Base-by-base conservation (phyloP, 2,113 vertebrate species). In the Bufo gargarizans region DNA sequence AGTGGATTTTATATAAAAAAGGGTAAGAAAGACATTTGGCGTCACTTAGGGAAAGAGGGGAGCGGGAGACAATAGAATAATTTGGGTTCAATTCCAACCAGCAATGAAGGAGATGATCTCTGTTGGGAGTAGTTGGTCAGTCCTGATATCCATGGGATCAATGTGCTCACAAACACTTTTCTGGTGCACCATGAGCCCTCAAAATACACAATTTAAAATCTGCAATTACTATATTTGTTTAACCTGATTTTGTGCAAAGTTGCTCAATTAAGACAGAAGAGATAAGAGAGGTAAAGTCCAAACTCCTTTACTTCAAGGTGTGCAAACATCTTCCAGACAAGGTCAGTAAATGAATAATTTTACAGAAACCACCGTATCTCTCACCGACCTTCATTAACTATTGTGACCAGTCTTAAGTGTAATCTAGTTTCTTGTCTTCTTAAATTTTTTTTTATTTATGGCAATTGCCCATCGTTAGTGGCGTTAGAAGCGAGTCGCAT, bases 291-390 rank as follows among this genome's bases (percentile, higher is more conserved):
- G 61, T 78, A 69, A 86, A 86, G 76, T 86, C 67, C 79, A 88
- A 82, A 72, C 79, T 50, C 55, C 79, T 88, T 82, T 82, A 88
- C 56, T 76, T 76, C 86, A 50, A 76, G 55, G 53, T 82, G 86
- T 58, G 69, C 86, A 88, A 88, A 88, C 67, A 88, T 88, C 69
- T 88, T 82, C 79, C 3, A 88, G 86, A 82, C 79, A 88, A 88
- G 86, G 86, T 88, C 79, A 76, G 79, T 88, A 72, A 88, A 88
- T 88, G 86, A 82, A 82, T 82, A 88, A 88, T 88, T 82, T 55
- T 49, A 58, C 69, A 59, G 20, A 88, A 82, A 82, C 53, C 17
- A 58, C 45, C 20, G 22, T 22, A 63, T 69, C 78, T 82, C 45
- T 14, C n/a, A 5, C 11, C 9, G 20, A 33, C 33, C 45, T 74